Evolutionary conservation across 2,113 vertebrate genomes (phyloP), one percentile per base, ranked within the genome.

Genomic region (Hoplias malabaricus): DNA sequence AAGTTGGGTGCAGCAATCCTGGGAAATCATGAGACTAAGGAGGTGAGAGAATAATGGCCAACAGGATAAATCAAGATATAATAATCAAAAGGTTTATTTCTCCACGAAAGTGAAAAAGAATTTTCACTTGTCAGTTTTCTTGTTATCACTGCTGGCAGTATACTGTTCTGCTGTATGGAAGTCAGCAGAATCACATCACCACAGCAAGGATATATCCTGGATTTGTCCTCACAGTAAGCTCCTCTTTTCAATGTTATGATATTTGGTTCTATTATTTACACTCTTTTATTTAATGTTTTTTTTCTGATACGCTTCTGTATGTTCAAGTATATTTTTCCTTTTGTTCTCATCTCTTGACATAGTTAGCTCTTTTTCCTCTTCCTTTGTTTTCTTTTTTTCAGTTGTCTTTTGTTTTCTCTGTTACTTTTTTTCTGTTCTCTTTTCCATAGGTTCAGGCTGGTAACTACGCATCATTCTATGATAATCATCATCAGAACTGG

Each of bases 401-500:
- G 2, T 2, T 46, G 1, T 14, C 2, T 14, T 40, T 10, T 38
- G 1, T 54, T 59, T 2, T 27, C 34, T 43, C 6, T n/a, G n/a
- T 38, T 27, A 16, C 5, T 62, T 42, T 14, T 14, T 11, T 31
- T 14, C 27, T 57, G 0, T 27, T 5, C 25, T 33, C 59, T 31
- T 36, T 34, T 79, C 78, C 19, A 36, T 79, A 96, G 95, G 91
- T 95, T 81, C 93, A 91, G 23, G 86, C 91, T 77, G 93, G 93
- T 85, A 93, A 94, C 84, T 95, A 95, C 54, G 90, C 90, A 14
- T 93, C 93, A 0, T 96, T 96, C 84, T 95, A 95, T 54, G 94
- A 96, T 85, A 95, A 96, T 80, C 92, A 93, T 84, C 91, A 90
- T 57, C 95, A 94, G 73, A 95, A 93, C 86, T 95, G 94, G 95